These are phyloP conservation scores for Mamestra brassicae DNA, from an alignment of 2,888 invertebrate species.

Conservation along the genomic window DNA sequence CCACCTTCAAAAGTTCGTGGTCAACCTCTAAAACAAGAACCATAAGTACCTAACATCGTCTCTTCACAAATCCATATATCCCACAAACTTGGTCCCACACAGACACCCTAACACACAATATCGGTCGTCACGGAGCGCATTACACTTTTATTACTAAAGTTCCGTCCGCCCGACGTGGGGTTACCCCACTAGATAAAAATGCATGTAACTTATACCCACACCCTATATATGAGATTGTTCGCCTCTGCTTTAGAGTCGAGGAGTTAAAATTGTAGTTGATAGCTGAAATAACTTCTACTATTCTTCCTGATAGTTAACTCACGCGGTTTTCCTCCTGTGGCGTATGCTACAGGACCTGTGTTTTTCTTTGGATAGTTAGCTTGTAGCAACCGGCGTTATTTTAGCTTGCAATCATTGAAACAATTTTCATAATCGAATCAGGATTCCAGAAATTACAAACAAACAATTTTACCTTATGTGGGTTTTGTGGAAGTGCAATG, in stretches of 20 bases:
- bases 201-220: slow-evolving; percentile 34
- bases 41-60: not conserved
- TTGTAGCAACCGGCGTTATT: no score
- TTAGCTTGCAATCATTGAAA: not conserved
- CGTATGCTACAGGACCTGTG: no score
- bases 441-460: not conserved
- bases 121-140: slow-evolving; percentile 70
- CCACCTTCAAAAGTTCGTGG: not conserved
- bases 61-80: slow-evolving; percentile 12
- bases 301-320: no score
- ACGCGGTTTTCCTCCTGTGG: no score
- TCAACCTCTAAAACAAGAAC: not conserved
- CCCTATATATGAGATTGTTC: slow-evolving; percentile 23
- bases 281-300: no score
- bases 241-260: not conserved
- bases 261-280: no score
- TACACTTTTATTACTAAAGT: slow-evolving; percentile 82
- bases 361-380: no score
- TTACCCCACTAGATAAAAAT: slow-evolving; percentile 52
- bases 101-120: slow-evolving; percentile 38
- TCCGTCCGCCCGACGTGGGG: slow-evolving; percentile 44
- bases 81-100: slow-evolving; percentile 9
- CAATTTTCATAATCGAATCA: not conserved
- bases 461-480: not conserved
- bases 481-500: not conserved